A percentile compares a stretch with the other conserved stretches of the same genome.
These are phyloP conservation scores for Drosophila murphyi DNA, from an alignment of 1,140 invertebrate species.

Conservation along the genomic window DNA sequence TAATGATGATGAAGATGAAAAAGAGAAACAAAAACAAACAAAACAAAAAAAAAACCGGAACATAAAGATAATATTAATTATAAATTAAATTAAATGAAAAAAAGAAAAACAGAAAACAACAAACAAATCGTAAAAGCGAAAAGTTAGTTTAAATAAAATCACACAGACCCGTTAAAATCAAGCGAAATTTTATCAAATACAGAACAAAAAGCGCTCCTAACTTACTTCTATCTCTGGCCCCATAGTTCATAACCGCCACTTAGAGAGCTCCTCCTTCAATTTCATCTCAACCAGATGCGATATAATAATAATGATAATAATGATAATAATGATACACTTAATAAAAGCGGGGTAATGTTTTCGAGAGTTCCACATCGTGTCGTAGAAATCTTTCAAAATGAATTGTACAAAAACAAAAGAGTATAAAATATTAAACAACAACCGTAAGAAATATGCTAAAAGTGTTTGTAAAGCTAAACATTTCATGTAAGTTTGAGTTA, in stretches of 20 bases:
- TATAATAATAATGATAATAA: slow-evolving; percentile 49
- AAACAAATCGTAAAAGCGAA: slow-evolving; percentile 52
- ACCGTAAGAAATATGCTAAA: slow-evolving; percentile 30
- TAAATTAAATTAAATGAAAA: slow-evolving; percentile 66
- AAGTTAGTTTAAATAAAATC: slow-evolving; percentile 57
- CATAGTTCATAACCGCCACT: slow-evolving; percentile 30
- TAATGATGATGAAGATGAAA: slow-evolving; percentile 45
- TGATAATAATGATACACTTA: slow-evolving; percentile 30
- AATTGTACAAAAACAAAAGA: slow-evolving; percentile 63
- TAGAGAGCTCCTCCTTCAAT: slow-evolving; percentile 17
- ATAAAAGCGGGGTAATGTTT: slow-evolving; percentile 54
- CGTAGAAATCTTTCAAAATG: slow-evolving; percentile 73
- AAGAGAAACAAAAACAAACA: slow-evolving; percentile 44
- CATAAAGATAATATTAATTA: slow-evolving; percentile 72
- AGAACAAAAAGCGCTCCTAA: slow-evolving; percentile 18
- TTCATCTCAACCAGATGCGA: slow-evolving; percentile 39
- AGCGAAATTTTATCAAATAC: slow-evolving; percentile 11
- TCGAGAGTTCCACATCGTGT: slow-evolving; percentile 66
- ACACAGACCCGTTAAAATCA: slow-evolving; percentile 32
- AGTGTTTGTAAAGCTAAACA: slow-evolving; percentile 62
- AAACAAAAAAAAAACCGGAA: slow-evolving; percentile 48
- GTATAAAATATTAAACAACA: slow-evolving; percentile 22
- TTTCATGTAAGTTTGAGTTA: slow-evolving; percentile 32
- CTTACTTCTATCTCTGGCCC: slow-evolving; percentile 30
- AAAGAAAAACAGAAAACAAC: slow-evolving; percentile 24